phyloP scores from a whole-genome alignment of 1,140 invertebrate genomes.

The Brachionus calyciflorus region DNA sequence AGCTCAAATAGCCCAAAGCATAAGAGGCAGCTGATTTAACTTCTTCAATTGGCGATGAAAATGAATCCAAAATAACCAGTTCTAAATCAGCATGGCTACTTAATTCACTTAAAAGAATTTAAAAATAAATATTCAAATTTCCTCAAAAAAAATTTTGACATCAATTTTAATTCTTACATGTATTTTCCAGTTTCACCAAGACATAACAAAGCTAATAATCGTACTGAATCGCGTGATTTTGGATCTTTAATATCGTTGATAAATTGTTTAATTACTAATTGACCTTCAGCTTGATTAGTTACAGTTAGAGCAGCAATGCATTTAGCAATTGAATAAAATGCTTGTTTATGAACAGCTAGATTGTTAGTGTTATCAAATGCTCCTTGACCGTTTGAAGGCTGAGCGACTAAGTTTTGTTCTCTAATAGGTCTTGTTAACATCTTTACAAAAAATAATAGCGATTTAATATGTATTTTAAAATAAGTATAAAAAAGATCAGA shows the following conservation, averaged over 20 bases:
- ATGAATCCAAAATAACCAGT: slow-evolving; percentile 63
- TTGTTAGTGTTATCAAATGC: not conserved
- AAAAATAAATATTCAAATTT: too few relatives aligned
- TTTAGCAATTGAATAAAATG: slow-evolving; percentile 73
- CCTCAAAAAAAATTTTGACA: too few relatives aligned
- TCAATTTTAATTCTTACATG: too few relatives aligned
- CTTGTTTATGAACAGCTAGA: slow-evolving; percentile 51
- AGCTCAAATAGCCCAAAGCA: slow-evolving; percentile 86
- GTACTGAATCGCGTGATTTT: slow-evolving; percentile 70
- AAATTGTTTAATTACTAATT: slow-evolving; percentile 80
- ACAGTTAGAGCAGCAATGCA: slow-evolving; percentile 88
- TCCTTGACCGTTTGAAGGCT: not conserved
- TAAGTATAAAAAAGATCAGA: too few relatives aligned
- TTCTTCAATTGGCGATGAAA: slow-evolving; percentile 66
- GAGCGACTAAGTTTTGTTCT: slow-evolving; percentile 50
- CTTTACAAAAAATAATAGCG: slow-evolving; percentile 53
- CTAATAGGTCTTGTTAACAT: slow-evolving; percentile 58
- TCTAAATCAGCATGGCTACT: slow-evolving; percentile 68
- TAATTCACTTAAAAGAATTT: slow-evolving; percentile 72
- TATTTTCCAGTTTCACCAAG: slow-evolving; percentile 93
- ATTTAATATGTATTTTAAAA: too few relatives aligned
- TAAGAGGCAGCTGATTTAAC: slow-evolving; percentile 92
- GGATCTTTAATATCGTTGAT: slow-evolving; percentile 73
- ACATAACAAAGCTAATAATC: slow-evolving; percentile 82
- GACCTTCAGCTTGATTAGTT: slow-evolving; percentile 67